Evolutionary conservation across 2,888 invertebrate species (phyloP).

Genomic region (Desoria tigrina): DNA sequence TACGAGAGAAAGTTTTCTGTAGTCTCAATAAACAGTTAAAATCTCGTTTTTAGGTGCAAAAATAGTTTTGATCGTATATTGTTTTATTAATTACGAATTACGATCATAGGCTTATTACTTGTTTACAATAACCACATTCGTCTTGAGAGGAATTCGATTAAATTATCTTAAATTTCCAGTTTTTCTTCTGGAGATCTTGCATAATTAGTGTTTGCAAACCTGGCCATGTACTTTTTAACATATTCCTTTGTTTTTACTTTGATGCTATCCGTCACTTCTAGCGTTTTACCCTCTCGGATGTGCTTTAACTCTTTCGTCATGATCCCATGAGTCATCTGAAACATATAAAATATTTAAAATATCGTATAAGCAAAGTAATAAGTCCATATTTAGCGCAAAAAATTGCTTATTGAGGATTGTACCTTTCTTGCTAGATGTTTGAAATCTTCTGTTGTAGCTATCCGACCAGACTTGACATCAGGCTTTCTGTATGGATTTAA

Average conservation of each 20-base stretch:
- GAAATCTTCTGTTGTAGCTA: conserved; percentile 86
- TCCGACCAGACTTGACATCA: conserved; percentile 79
- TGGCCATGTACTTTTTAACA: conserved; percentile 93
- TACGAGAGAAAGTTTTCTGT: no score
- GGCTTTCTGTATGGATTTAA: conserved; percentile 84
- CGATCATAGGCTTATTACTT: no score
- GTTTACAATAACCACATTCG: no score
- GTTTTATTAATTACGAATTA: no score
- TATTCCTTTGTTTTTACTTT: conserved; percentile 93
- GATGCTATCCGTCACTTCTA: conserved; percentile 86
- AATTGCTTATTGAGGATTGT: no score
- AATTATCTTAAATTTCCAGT: conserved; percentile 17
- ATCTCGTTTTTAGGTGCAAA: no score
- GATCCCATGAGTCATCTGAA: conserved; percentile 90
- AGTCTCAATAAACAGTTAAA: no score
- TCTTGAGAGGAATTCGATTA: no score
- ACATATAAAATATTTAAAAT: conserved; percentile 54
- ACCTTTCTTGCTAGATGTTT: conserved; percentile 93
- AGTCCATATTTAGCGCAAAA: no score
- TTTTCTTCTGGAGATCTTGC: conserved; percentile 64
- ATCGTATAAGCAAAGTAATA: conserved; percentile 1
- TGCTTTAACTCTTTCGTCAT: conserved; percentile 93
- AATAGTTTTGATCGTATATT: no score
- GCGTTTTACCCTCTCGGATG: conserved; percentile 79
- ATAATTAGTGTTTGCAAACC: conserved; percentile 78